Percentiles rank a stretch among this genome's conserved stretches.
Conservation (phyloP, 2,113 vertebrate species). For the Serinus canaria region DNA sequence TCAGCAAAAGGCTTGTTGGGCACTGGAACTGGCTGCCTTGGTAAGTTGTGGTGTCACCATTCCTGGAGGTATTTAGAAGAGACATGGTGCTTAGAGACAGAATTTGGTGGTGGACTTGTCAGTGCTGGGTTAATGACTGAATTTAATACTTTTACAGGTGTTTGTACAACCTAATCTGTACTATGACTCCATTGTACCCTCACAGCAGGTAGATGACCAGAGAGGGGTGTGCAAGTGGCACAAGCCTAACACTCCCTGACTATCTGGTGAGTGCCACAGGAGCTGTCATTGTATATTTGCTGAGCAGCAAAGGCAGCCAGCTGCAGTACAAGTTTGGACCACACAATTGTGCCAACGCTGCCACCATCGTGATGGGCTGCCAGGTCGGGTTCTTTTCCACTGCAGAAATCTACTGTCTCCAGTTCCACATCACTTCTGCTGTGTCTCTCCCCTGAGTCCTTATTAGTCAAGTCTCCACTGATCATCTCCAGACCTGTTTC, state of each 20-base stretch:
- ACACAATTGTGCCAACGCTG: neutral
- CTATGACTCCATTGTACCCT: neutral
- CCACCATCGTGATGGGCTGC: neutral
- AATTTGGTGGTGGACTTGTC: neutral
- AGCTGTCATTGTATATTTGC: neutral
- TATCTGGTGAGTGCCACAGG: neutral
- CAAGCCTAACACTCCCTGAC: neutral
- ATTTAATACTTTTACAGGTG: neutral
- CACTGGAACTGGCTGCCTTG: neutral
- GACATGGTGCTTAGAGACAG: neutral
- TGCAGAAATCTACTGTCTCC: neutral
- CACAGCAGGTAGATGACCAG: neutral
- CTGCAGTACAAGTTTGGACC: neutral
- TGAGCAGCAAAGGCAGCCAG: neutral
- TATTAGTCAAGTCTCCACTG: neutral
- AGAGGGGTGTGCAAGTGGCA: neutral
- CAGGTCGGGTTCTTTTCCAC: neutral
- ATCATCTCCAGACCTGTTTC: neutral
- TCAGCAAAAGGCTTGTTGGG: neutral
- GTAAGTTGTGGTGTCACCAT: neutral
- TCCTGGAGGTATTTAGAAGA: neutral
- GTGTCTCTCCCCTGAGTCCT: neutral
- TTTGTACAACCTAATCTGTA: neutral
- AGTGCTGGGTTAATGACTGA: neutral
- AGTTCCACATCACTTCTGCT: rapidly evolving